Conservation (phyloP, 2,797 vertebrate species). For the Argya squamiceps region DNA sequence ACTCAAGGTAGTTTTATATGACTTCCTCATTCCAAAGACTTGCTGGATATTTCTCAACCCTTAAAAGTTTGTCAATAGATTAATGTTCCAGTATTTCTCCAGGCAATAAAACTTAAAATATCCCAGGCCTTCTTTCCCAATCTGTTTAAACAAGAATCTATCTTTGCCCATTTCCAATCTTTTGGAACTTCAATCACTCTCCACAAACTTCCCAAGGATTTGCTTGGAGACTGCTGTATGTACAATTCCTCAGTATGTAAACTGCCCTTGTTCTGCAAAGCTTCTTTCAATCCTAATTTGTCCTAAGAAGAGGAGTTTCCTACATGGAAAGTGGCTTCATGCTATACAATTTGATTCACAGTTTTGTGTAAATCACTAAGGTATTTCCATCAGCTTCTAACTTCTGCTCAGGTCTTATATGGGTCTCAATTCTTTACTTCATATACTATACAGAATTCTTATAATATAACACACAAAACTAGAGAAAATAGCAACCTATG, state of each 20-base stretch:
- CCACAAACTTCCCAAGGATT: neutral
- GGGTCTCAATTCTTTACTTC: neutral
- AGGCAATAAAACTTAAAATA: neutral
- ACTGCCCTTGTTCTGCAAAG: neutral
- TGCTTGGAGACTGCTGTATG: neutral
- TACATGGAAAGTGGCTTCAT: neutral
- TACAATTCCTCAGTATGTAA: neutral
- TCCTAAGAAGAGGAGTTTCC: neutral
- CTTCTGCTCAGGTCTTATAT: neutral
- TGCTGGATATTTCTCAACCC: neutral
- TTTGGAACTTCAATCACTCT: neutral
- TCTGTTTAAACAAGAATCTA: neutral
- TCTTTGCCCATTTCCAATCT: neutral
- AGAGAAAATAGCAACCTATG: neutral
- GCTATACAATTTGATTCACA: neutral
- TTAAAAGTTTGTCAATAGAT: neutral
- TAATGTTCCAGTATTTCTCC: neutral
- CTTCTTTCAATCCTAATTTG: neutral
- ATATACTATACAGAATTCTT: neutral
- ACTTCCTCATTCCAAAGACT: neutral
- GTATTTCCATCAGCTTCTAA: neutral
- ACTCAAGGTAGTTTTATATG: neutral
- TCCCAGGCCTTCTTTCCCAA: neutral
- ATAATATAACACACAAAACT: neutral
- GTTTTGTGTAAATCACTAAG: neutral